A percentile compares a stretch with the other conserved stretches of the same genome.
These are phyloP conservation scores for Selenia dentaria DNA, from an alignment of 2,888 invertebrate species.

Conservation along the genomic window DNA sequence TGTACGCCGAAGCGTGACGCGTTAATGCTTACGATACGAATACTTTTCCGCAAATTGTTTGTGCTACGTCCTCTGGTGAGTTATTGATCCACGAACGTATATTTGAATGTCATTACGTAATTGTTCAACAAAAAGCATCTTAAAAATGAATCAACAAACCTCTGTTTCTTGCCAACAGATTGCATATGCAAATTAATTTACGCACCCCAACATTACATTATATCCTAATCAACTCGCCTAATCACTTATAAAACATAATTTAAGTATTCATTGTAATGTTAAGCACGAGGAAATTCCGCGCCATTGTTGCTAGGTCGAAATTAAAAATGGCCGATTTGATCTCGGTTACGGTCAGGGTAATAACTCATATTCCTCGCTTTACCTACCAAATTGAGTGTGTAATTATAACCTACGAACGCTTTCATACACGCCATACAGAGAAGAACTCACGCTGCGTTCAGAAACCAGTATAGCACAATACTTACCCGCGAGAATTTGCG, in stretches of 20 bases:
- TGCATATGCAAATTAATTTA: slow-evolving; percentile 16
- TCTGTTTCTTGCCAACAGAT: slow-evolving; percentile 3
- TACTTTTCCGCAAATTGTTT: too few relatives aligned
- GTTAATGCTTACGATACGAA: too few relatives aligned
- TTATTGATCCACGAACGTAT: too few relatives aligned
- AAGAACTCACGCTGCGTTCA: slow-evolving; percentile 72
- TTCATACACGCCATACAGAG: slow-evolving; percentile 61
- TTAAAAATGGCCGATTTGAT: slow-evolving; percentile 73
- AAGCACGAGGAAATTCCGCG: slow-evolving; percentile 53
- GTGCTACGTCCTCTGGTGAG: too few relatives aligned
- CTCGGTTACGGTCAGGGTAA: slow-evolving; percentile 69
- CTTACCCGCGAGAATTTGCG: slow-evolving; percentile 71
- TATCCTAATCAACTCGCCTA: slow-evolving; percentile 57
- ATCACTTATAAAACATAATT: slow-evolving; percentile 59
- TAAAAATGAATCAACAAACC: not conserved
- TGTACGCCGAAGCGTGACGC: too few relatives aligned
- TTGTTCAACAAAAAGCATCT: not conserved
- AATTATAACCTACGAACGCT: slow-evolving; percentile 73
- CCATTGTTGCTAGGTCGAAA: slow-evolving; percentile 52
- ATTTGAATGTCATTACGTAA: too few relatives aligned
- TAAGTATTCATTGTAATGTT: slow-evolving; percentile 60
- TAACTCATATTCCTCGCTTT: slow-evolving; percentile 76
- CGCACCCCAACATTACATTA: slow-evolving; percentile 39
- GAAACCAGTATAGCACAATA: slow-evolving; percentile 77
- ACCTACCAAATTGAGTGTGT: slow-evolving; percentile 80